phyloP scores from a whole-genome alignment of 2,888 invertebrate genomes.

The Cataglyphis cursor region DNA sequence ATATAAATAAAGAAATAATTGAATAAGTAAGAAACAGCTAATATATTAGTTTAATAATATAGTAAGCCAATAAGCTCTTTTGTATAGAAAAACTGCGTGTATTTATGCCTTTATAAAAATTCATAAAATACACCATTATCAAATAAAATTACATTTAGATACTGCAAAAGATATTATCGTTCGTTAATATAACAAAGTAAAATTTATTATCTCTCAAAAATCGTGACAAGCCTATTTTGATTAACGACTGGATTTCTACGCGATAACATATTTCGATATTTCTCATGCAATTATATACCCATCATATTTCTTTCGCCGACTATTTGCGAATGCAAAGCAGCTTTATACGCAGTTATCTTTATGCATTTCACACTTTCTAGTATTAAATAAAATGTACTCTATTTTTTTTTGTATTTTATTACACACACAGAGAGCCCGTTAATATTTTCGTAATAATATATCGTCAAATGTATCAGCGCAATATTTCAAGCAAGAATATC shows the following conservation, averaged over 20 bases:
- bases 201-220: slow-evolving; percentile 49
- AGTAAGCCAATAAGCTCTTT: not conserved
- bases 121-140: not conserved
- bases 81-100: not conserved
- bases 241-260: slow-evolving; percentile 22
- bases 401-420: not conserved
- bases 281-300: slow-evolving; percentile 28
- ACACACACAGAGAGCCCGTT: no score
- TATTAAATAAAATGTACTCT: slow-evolving; percentile 20
- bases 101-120: not conserved
- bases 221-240: slow-evolving; percentile 9
- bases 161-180: slow-evolving; percentile 17
- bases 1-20: not conserved
- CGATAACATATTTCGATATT: slow-evolving; percentile 4
- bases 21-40: not conserved
- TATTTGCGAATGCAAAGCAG: slow-evolving; percentile 30
- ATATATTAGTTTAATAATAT: not conserved
- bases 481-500: slow-evolving; percentile 29
- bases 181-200: not conserved
- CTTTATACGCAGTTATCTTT: not conserved
- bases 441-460: slow-evolving; percentile 35
- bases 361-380: slow-evolving; percentile 8
- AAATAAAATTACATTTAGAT: not conserved
- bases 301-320: slow-evolving; percentile 18
- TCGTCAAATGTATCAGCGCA: slow-evolving; percentile 29